Evolutionary conservation across 2,113 vertebrate genomes (phyloP).

Genomic region (Chlamydotis undulata): DNA sequence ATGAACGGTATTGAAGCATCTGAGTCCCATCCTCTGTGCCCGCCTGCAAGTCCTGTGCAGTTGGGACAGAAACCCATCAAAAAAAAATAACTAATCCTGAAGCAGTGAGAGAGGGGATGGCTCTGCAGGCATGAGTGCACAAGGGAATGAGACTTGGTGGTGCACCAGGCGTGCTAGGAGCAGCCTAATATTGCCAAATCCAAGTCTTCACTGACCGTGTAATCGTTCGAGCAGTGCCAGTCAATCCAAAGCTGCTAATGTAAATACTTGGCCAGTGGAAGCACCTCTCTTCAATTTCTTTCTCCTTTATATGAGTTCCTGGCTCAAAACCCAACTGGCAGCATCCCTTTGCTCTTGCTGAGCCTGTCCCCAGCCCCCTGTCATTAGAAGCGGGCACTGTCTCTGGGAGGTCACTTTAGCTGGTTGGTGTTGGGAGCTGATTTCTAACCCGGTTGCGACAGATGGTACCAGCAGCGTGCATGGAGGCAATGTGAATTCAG

Average conservation of each 20-base stretch:
- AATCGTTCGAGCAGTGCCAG: not conserved
- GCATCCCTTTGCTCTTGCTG: not conserved
- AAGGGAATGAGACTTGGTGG: not conserved
- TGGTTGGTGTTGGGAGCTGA: not conserved
- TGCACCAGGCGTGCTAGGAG: not conserved
- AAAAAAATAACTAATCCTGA: not conserved
- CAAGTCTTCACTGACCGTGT: not conserved
- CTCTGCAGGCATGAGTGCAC: not conserved
- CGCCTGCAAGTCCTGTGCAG: not conserved
- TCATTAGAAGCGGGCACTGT: accelerated
- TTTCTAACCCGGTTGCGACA: not conserved
- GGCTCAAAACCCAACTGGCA: not conserved
- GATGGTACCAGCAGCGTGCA: accelerated
- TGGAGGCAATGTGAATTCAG: not conserved
- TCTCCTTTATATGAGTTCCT: not conserved
- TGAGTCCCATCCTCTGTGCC: not conserved
- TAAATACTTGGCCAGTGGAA: not conserved
- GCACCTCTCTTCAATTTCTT: not conserved
- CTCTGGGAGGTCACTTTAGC: not conserved
- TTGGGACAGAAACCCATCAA: not conserved
- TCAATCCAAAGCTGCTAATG: not conserved
- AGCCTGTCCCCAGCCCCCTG: not conserved
- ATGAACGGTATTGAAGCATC: not conserved
- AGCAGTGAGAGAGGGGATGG: not conserved
- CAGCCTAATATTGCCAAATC: not conserved